Base-by-base conservation (phyloP, 2,888 invertebrate genomes). In the Zhengitettix transpicula region DNA sequence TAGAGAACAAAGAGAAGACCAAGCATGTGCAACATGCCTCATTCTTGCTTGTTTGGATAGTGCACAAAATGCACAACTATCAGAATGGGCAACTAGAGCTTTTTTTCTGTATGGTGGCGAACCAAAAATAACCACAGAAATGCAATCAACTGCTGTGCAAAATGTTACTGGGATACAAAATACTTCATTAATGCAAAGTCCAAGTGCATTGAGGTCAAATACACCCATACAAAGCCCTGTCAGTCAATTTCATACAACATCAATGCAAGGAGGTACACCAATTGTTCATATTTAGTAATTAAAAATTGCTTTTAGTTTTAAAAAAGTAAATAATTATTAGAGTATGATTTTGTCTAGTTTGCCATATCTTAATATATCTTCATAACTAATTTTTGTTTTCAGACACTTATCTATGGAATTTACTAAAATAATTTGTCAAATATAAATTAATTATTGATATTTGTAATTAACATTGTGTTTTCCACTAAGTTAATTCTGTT, bases 91-190 rank as follows among this genome's bases (percentile, higher is more conserved):
- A 0, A 86, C 91, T 0, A 83, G 91, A 66, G 93, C 95, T 0
- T 93, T 95, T 74, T 90, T 95, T 74, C 75, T 92, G 64, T 94
- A 91, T 70, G 96, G 97, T 40, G 89, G 90, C 1, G 92, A 93
- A 68, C 79, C 83, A n/a, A 60, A 59, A 52, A 55, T 57, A n/a
- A 53, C 55, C 1, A 14, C 52, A 9, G 42, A 40, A 11, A 40
- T 42, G 0, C 61, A 70, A 55, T 71, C 47, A 73, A 7, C 69
- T 74, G 16, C 74, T 73, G 60, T 67, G 12, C 17, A 11, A 40
- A 16, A 40, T 47, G 47, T 47, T n/a, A 14, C 47, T 47, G 47
- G 47, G 5, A n/a, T 12, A 2, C 47, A 12, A 47, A 12, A 47
- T 47, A 47, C 47, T 5, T 47, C 47, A 14, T 47, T n/a, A 14